phyloP scores from a whole-genome alignment of 2,888 invertebrate genomes.

The Tenthredo livida region DNA sequence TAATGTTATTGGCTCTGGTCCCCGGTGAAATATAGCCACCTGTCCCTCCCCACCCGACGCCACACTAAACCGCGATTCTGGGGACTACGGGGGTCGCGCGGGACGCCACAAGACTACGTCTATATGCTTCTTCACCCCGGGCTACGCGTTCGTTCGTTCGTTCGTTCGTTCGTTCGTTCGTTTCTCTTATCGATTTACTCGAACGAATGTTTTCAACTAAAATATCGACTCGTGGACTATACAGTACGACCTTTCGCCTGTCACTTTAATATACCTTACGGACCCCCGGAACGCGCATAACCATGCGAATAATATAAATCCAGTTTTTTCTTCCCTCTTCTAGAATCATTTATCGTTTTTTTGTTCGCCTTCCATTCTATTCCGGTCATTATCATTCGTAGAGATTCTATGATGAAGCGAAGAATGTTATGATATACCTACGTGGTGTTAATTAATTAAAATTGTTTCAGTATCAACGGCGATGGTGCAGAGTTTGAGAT shows the following conservation, averaged over 20 bases:
- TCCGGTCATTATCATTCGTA: background rate
- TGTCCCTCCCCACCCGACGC: background rate
- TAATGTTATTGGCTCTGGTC: constrained; percentile 44
- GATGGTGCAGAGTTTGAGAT: too few relatives aligned
- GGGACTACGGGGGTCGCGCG: constrained; percentile 18
- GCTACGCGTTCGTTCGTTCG: background rate
- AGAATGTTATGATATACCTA: background rate
- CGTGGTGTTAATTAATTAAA: background rate
- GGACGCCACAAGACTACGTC: constrained; percentile 41
- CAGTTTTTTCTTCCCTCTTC: background rate
- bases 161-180: constrained; percentile 1
- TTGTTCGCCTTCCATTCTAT: background rate
- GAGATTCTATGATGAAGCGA: background rate
- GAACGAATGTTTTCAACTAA: constrained; percentile 43
- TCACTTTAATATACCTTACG: constrained; percentile 16
- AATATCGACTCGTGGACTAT: constrained; percentile 21
- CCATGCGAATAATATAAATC: background rate
- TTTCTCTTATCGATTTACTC: constrained; percentile 33
- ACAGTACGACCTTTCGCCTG: constrained; percentile 1
- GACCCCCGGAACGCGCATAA: background rate
- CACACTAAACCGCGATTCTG: constrained; percentile 53
- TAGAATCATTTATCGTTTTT: background rate
- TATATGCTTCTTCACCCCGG: background rate
- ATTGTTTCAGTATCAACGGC: background rate
- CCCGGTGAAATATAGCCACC: constrained; percentile 23